A percentile compares a stretch with the other conserved stretches of the same genome.
phyloP scores from a whole-genome alignment of 35 echinoderm and acorn worm species.

The Hemicentrotus pulcherrimus region DNA sequence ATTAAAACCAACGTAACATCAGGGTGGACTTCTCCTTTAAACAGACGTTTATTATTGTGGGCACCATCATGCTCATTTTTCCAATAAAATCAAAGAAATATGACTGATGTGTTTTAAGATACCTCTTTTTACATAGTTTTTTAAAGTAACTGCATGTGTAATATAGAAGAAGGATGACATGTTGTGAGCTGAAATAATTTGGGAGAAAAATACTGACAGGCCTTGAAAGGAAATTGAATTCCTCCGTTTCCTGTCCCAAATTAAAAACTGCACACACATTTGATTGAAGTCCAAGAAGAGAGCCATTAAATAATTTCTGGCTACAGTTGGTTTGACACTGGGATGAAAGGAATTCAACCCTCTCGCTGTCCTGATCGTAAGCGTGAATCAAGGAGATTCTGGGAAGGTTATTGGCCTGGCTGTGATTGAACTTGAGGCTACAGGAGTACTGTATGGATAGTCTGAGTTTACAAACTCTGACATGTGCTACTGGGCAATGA shows the following conservation, averaged over 20 bases:
- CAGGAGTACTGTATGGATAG: not conserved
- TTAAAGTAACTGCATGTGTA: no score
- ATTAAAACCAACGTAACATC: no score
- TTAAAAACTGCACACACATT: not conserved
- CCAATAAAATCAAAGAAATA: not conserved
- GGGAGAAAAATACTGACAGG: not conserved
- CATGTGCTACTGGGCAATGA: not conserved
- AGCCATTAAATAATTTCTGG: constrained; percentile 11
- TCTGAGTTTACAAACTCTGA: not conserved
- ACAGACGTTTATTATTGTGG: not conserved
- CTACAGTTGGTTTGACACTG: not conserved
- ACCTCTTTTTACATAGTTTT: no score
- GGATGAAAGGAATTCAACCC: not conserved
- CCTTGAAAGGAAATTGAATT: not conserved
- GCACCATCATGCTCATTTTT: not conserved
- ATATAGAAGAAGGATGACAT: not conserved
- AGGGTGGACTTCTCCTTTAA: no score
- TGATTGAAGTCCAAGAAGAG: not conserved
- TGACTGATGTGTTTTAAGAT: not conserved
- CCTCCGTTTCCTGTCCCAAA: not conserved
- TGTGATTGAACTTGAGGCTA: not conserved
- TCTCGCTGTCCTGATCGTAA: not conserved
- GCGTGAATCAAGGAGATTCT: not conserved
- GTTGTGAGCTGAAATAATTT: not conserved
- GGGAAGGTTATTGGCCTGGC: not conserved